Conservation (phyloP, 2,888 invertebrate species). For the Deilephila elpenor region DNA sequence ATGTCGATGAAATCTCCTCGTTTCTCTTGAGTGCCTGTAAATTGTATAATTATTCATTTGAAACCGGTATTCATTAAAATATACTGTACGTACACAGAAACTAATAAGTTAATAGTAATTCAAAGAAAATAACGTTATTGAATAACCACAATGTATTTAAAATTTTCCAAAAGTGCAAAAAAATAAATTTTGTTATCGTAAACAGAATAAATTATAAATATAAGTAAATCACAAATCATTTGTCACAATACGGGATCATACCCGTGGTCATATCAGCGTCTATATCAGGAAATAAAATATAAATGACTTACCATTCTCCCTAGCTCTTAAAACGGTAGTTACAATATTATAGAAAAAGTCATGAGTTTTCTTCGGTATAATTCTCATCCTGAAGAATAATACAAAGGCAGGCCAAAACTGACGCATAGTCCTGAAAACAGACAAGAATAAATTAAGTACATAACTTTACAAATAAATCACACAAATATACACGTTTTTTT, state of each 20-base stretch:
- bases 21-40: constrained; percentile 70
- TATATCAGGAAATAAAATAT: no score
- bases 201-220: neutral
- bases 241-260: no score
- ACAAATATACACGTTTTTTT: no score
- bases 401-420: constrained; percentile 81
- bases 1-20: constrained; percentile 85
- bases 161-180: no score
- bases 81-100: no score
- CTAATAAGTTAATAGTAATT: no score
- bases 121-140: no score
- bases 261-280: no score
- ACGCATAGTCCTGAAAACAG: constrained; percentile 75
- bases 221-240: no score
- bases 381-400: constrained; percentile 76
- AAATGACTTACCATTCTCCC: constrained; percentile 64
- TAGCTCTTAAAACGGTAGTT: constrained; percentile 68
- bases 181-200: neutral
- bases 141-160: no score
- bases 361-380: constrained; percentile 78
- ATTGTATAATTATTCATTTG: neutral
- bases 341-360: constrained; percentile 80
- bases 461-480: no score
- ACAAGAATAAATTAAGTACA: neutral
- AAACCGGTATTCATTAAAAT: neutral